Percentiles rank a stretch among this genome's conserved stretches.
These are phyloP conservation scores for Margarornis squamiger DNA, from an alignment of 2,797 vertebrate species.

Conservation along the genomic window DNA sequence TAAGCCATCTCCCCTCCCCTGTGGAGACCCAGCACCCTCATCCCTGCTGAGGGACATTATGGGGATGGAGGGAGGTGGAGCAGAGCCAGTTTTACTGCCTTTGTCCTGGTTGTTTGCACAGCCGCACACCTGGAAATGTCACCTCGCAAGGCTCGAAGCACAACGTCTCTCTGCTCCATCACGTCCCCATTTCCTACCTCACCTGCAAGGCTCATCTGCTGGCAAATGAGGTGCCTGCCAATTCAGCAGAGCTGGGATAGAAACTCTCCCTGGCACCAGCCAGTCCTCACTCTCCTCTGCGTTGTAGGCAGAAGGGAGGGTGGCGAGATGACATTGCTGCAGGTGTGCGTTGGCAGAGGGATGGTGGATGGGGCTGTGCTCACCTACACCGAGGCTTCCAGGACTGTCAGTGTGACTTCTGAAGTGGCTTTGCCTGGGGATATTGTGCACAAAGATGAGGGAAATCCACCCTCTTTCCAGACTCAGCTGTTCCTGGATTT, in stretches of 20 bases:
- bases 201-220: background rate
- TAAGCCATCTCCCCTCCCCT: background rate
- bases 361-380: background rate
- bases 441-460: background rate
- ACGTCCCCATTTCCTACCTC: background rate
- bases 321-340: background rate
- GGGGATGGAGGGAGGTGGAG: background rate
- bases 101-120: background rate
- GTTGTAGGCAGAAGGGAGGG: background rate
- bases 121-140: background rate
- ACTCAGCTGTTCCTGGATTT: background rate
- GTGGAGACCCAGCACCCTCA: background rate
- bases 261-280: background rate
- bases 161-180: background rate
- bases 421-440: background rate
- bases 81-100: background rate
- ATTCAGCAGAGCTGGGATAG: background rate
- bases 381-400: background rate
- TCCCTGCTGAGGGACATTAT: background rate
- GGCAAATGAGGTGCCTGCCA: background rate
- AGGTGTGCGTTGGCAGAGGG: background rate
- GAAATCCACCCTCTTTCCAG: background rate
- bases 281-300: background rate
- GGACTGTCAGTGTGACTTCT: background rate
- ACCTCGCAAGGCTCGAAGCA: background rate